Evolutionary conservation across 2,888 invertebrate species (phyloP), one percentile per base, ranked within the genome.

Genomic region (Aquatica leii): DNA sequence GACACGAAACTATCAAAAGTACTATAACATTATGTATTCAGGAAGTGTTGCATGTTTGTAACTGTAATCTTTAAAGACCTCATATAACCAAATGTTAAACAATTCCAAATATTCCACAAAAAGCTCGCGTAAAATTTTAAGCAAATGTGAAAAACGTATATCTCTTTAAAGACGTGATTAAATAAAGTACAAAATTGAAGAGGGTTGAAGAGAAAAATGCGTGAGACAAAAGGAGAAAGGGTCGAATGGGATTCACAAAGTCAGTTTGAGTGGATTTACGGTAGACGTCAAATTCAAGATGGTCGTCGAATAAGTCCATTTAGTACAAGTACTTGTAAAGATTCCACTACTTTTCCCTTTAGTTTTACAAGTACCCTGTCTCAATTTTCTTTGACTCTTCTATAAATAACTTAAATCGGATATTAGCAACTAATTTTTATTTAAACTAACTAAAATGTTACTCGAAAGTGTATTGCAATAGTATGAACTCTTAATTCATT

Each of bases 21-120:
- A 20, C 46, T 18, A 46, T 46, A 46, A 46, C 17, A 46, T 46
- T 46, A 46, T 46, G 46, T 46, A 46, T 46, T 46, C 46, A 46
- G 46, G 46, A 46, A 46, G 46, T 46, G 46, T 46, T 46, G 46
- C 46, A 46, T 46, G 46, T 18, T 46, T 46, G 18, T 15, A 46
- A 46, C 18, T 18, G 18, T 46, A 17, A 20, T 46, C 46, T 46
- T 46, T 46, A 46, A 46, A 18, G 46, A 11, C 46, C 18, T 20
- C 46, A 14, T 41, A 41, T 41, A 41, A 12, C 14, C 18, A 46
- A 46, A 46, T 46, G 46, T 18, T 46, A 46, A 46, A 18, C 18
- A 46, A 46, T 46, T 46, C 18, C 17, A 46, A 46, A 18, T 46
- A 11, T 6, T 24, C 24, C 24, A 2, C 2, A 4, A 6, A 24